Conservation (phyloP, 2,888 invertebrate genomes). For the Cylloceria caligata region DNA sequence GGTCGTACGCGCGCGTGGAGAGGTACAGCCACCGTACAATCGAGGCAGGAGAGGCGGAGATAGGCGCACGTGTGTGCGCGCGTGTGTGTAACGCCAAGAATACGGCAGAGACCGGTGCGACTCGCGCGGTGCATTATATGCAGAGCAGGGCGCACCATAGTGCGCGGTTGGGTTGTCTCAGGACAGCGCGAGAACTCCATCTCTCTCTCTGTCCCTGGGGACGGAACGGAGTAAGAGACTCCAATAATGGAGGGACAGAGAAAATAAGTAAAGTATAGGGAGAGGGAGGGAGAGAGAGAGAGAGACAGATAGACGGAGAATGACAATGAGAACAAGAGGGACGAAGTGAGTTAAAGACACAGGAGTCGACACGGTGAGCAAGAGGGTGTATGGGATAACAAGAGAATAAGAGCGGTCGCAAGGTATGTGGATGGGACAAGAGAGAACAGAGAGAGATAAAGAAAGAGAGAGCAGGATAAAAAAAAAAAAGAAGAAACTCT, state of each 20-base stretch:
- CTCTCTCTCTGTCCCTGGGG: conserved; percentile 19
- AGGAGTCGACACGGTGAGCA: conserved; percentile 58
- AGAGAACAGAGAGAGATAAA: conserved; percentile 58
- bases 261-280: neutral
- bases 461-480: conserved; percentile 56
- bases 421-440: conserved; percentile 48
- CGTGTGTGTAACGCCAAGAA: conserved; percentile 68
- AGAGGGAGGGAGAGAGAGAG: conserved; percentile 42
- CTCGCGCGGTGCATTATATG: conserved; percentile 81
- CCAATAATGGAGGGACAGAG: conserved; percentile 47
- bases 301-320: conserved; percentile 36
- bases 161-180: conserved; percentile 71
- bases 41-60: conserved; percentile 46
- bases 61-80: conserved; percentile 73
- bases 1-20: conserved; percentile 69
- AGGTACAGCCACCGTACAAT: conserved; percentile 30
- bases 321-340: conserved; percentile 64
- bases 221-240: conserved; percentile 37
- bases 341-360: conserved; percentile 62
- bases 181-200: conserved; percentile 45
- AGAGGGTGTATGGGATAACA: conserved; percentile 60
- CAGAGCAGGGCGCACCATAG: conserved; percentile 82
- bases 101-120: conserved; percentile 58
- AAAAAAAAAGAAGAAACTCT: conserved; percentile 54
- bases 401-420: conserved; percentile 49